Evolutionary conservation across 2,113 vertebrate species (phyloP).

Genomic region (Scalopus aquaticus): DNA sequence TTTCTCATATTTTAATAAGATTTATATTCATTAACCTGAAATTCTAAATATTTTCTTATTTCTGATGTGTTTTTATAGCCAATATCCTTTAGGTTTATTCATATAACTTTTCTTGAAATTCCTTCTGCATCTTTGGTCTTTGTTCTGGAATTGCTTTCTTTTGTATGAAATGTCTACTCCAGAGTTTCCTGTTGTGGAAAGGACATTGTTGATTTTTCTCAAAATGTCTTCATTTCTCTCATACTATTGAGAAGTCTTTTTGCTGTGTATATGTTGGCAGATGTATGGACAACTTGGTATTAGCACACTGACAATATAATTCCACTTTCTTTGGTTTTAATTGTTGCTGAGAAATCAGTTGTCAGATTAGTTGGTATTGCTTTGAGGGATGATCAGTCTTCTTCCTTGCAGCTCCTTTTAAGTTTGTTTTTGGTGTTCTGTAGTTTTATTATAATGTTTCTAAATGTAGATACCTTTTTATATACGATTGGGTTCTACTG

Average conservation of each 20-base stretch:
- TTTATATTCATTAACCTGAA: background rate
- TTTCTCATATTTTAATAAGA: background rate
- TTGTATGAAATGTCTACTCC: background rate
- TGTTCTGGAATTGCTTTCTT: background rate
- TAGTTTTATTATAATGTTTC: background rate
- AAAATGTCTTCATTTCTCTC: background rate
- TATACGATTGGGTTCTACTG: background rate
- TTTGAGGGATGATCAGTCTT: background rate
- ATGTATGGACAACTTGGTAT: background rate
- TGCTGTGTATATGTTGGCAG: background rate
- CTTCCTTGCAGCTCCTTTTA: background rate
- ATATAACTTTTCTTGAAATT: background rate
- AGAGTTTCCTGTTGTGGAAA: background rate
- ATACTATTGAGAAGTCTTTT: background rate
- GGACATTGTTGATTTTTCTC: background rate
- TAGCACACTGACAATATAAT: background rate
- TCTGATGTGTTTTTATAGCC: background rate
- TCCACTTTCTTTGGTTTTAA: background rate
- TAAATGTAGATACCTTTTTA: background rate
- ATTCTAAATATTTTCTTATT: background rate
- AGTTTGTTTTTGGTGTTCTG: background rate
- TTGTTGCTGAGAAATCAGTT: background rate
- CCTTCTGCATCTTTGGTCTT: background rate
- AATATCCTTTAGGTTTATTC: background rate
- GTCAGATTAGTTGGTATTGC: background rate